Percentiles rank a stretch among this genome's conserved stretches.
Evolutionary conservation across 2,888 invertebrate genomes (phyloP).

Genomic region (Euclidia mi): DNA sequence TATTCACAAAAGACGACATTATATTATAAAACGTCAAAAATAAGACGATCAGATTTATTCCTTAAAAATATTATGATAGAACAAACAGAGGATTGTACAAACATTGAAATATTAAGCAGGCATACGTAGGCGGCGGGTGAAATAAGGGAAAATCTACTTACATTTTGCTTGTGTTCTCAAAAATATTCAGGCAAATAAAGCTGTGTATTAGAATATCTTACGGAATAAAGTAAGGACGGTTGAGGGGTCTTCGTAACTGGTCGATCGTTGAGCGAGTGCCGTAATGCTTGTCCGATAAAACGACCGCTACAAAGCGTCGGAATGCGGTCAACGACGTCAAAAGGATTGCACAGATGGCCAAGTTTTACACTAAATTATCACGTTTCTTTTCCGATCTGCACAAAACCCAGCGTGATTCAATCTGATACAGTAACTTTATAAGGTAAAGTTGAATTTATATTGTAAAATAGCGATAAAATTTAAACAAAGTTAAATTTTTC

Average conservation of each 20-base stretch:
- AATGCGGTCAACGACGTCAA: constrained; percentile 41
- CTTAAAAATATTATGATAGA: constrained; percentile 26
- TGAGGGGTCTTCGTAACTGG: constrained; percentile 35
- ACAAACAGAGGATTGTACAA: constrained; percentile 15
- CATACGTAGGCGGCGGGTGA: constrained; percentile 5
- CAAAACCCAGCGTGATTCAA: neutral
- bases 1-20: too few species aligned
- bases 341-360: constrained; percentile 41
- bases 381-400: constrained; percentile 9
- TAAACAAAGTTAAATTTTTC: neutral
- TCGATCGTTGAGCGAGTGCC: constrained; percentile 37
- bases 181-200: constrained; percentile 30
- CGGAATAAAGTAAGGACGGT: constrained; percentile 16
- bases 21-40: constrained; percentile 12
- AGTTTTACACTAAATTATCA: constrained; percentile 40
- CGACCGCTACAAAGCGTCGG: constrained; percentile 42
- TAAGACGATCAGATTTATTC: constrained; percentile 21
- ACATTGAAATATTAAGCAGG: constrained; percentile 32
- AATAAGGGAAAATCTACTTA: constrained; percentile 22
- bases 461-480: neutral
- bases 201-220: constrained; percentile 28
- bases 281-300: constrained; percentile 45
- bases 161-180: constrained; percentile 26
- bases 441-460: neutral
- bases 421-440: neutral